Conservation (phyloP, 2,113 vertebrate genomes). For the Microcebus tavaratra region DNA sequence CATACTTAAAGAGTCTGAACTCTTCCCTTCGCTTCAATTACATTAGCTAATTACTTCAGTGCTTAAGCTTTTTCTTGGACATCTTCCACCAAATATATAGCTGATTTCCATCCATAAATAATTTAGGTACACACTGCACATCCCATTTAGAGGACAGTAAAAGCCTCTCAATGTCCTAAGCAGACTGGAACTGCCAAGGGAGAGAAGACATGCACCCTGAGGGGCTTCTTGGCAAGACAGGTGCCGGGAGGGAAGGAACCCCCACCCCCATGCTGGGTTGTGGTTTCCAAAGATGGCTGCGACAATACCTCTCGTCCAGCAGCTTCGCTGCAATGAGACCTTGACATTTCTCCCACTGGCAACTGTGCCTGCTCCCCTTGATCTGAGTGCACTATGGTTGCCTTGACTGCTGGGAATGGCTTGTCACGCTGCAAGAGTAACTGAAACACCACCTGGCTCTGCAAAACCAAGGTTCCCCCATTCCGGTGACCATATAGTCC, state of each 20-base stretch:
- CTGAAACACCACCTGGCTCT: not conserved
- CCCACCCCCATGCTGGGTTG: not conserved
- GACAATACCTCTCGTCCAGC: accelerated
- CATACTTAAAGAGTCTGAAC: conserved; percentile 65
- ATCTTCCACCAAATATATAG: conserved; percentile 62
- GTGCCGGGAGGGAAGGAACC: too few relatives aligned
- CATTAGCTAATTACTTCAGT: conserved; percentile 74
- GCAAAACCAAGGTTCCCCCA: not conserved
- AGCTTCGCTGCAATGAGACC: not conserved
- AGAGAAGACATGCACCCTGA: not conserved
- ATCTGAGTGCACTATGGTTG: not conserved
- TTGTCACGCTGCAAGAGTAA: not conserved
- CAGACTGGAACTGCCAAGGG: not conserved
- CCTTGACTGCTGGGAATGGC: not conserved
- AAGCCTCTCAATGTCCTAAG: not conserved
- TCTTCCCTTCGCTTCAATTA: conserved; percentile 53
- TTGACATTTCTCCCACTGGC: not conserved
- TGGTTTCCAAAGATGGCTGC: not conserved
- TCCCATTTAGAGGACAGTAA: conserved; percentile 32
- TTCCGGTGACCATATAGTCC: not conserved
- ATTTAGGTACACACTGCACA: conserved; percentile 33
- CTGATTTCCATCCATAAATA: conserved; percentile 73
- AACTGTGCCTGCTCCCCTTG: not conserved
- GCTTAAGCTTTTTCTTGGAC: conserved; percentile 64
- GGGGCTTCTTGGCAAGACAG: not conserved